These are phyloP conservation scores for Papilio dardanus DNA, from an alignment of 1,140 invertebrate species.

Conservation along the genomic window DNA sequence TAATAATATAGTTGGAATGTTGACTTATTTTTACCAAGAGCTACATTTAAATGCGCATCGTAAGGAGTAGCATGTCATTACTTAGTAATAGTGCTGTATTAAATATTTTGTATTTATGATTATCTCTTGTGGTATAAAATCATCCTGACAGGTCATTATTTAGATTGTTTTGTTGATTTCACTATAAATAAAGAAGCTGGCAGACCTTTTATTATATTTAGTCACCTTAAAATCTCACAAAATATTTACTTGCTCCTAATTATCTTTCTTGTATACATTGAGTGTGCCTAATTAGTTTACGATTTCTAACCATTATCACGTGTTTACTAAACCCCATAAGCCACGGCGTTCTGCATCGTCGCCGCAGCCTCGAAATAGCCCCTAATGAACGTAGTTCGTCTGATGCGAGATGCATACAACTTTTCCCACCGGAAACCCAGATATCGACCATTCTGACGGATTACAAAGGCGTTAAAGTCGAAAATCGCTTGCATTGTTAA, in stretches of 20 bases:
- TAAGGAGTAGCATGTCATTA: neutral
- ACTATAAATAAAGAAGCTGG: too few species aligned
- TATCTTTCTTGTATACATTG: slow-evolving; percentile 5
- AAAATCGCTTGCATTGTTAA: slow-evolving; percentile 49
- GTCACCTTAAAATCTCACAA: neutral
- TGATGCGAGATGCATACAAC: slow-evolving; percentile 21
- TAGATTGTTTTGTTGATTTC: too few species aligned
- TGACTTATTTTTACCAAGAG: neutral
- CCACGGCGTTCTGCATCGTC: slow-evolving; percentile 42
- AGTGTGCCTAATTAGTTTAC: slow-evolving; percentile 11
- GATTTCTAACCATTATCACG: slow-evolving; percentile 27
- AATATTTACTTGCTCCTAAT: slow-evolving; percentile 22
- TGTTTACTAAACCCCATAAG: slow-evolving; percentile 39
- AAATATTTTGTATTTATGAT: too few species aligned
- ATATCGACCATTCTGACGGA: slow-evolving; percentile 29
- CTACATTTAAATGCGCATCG: neutral
- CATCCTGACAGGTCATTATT: too few species aligned
- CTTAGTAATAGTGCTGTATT: neutral
- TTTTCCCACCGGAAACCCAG: slow-evolving; percentile 33
- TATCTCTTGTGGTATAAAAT: too few species aligned
- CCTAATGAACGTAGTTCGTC: slow-evolving; percentile 56
- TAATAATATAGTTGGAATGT: neutral
- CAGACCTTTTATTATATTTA: too few species aligned
- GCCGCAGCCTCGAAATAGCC: slow-evolving; percentile 51
- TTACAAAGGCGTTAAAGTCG: slow-evolving; percentile 52